Percentiles rank a stretch among this genome's conserved stretches.
Evolutionary conservation across 2,797 vertebrate genomes (phyloP).

Genomic region (Tenualosa ilisha): DNA sequence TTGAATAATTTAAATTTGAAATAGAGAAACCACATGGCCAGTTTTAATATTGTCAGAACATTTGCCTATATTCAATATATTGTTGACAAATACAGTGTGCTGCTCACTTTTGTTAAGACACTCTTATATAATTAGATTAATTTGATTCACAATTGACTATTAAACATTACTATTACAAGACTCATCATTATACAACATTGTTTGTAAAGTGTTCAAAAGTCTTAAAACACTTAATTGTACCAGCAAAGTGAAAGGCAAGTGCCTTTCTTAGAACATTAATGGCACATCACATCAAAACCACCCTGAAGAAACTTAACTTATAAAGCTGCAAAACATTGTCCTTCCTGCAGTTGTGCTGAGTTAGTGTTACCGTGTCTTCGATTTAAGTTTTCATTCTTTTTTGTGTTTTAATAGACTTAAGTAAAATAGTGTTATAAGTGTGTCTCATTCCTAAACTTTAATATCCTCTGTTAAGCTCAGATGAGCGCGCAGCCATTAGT

Average conservation of each 20-base stretch:
- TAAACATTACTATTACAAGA: conserved; percentile 60
- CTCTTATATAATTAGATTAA: conserved; percentile 54
- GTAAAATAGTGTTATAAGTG: not conserved
- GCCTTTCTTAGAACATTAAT: conserved; percentile 26
- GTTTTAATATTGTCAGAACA: conserved; percentile 47
- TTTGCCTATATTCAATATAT: conserved; percentile 58
- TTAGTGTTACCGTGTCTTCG: conserved; percentile 34
- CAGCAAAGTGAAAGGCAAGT: conserved; percentile 25
- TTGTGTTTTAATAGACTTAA: not conserved
- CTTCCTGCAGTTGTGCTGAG: conserved; percentile 41
- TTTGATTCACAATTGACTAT: conserved; percentile 47
- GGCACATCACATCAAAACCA: conserved; percentile 46
- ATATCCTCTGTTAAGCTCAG: not conserved
- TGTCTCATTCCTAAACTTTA: not conserved
- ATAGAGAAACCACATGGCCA: not conserved
- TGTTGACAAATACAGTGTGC: conserved; percentile 47
- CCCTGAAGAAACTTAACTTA: conserved; percentile 44
- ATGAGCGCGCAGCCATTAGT: not conserved
- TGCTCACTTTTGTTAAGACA: conserved; percentile 47
- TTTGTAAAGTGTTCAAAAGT: conserved; percentile 49
- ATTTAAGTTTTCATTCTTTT: not conserved
- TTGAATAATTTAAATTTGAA: not conserved
- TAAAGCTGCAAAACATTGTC: conserved; percentile 47
- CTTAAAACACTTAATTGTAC: conserved; percentile 41
- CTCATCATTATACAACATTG: conserved; percentile 55